Base-by-base conservation (phyloP, 2,113 vertebrate species). In the Peucedramus taeniatus region DNA sequence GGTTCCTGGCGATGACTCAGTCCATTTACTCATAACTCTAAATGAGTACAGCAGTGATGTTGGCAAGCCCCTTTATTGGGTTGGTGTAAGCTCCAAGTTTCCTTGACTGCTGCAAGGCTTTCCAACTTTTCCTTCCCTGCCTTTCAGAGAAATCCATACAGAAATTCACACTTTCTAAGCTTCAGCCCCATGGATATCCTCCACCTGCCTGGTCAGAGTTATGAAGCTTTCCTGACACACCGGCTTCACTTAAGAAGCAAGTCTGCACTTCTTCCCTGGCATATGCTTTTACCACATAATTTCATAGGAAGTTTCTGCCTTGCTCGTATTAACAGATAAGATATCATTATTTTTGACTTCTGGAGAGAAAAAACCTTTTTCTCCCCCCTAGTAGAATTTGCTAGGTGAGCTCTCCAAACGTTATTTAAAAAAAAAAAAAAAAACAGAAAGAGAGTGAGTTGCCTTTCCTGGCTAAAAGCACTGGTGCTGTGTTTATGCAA, bases 41-140 rank as follows among this genome's bases (percentile, higher is more conserved):
- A 97, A 97, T 95, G 87, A 97, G 69, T 92, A 88, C 78, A 96
- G 87, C 91, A 96, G 77, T 81, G 95, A 83, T 95, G 66, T 57
- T 96, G 91, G 95, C 96, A 96, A 94, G 87, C 76, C 37, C 80
- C 81, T 97, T 96, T 91, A 97, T 95, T 96, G 90, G 82, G 78
- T 54, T 90, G 81, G 45, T 88, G 89, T 83, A 63, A 93, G 70
- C 61, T 97, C 83, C 94, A 95, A 93, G 80, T 94, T 98, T 96
- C 97, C 93, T 94, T 93, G 92, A 95, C 91, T 97, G 95, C 92
- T 96, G 56, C 87, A 83, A 96, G 61, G 91, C 90, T 89, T 95
- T 97, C 95, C 96, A 93, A 82, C 87, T 65, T 81, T 89, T 95
- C 77, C 93, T 69, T 30, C 24, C 53, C 51, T 57, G 72, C 70